A percentile compares a stretch with the other conserved stretches of the same genome.
These are phyloP conservation scores for Diarsia brunnea DNA, from an alignment of 2,888 invertebrate species.

Conservation along the genomic window DNA sequence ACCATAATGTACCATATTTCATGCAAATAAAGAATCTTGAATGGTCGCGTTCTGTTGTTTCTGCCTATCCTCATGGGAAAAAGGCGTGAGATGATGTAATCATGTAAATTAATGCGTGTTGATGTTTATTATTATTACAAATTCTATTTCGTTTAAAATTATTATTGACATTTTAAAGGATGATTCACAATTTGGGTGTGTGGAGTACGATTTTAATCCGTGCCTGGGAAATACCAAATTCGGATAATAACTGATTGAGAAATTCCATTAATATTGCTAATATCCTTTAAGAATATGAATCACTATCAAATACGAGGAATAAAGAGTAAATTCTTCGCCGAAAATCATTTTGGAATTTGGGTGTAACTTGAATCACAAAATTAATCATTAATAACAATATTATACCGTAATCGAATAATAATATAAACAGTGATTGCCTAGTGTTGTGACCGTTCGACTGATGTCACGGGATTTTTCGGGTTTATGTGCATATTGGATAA, in stretches of 20 bases:
- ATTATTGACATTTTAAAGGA: neutral
- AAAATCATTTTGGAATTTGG: neutral
- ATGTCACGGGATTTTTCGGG: no score
- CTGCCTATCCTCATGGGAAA: neutral
- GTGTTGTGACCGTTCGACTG: no score
- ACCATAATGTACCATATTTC: no score
- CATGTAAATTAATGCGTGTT: slow-evolving; percentile 22
- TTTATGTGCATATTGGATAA: no score
- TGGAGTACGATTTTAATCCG: slow-evolving; percentile 2
- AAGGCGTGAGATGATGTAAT: neutral
- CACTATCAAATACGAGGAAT: slow-evolving; percentile 1
- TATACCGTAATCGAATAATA: neutral
- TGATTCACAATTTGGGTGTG: slow-evolving; percentile 35
- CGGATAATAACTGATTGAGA: neutral
- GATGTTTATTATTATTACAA: neutral
- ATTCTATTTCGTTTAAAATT: neutral
- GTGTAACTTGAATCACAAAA: neutral
- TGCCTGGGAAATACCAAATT: slow-evolving; percentile 7
- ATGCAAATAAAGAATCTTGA: no score
- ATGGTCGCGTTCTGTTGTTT: neutral
- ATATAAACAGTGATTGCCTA: no score
- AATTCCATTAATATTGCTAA: neutral
- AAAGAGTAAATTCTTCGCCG: neutral
- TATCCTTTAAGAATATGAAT: neutral
- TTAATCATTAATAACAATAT: neutral